Evolutionary conservation across 1,140 invertebrate genomes (phyloP).

Genomic region (Lethocerus indicus): DNA sequence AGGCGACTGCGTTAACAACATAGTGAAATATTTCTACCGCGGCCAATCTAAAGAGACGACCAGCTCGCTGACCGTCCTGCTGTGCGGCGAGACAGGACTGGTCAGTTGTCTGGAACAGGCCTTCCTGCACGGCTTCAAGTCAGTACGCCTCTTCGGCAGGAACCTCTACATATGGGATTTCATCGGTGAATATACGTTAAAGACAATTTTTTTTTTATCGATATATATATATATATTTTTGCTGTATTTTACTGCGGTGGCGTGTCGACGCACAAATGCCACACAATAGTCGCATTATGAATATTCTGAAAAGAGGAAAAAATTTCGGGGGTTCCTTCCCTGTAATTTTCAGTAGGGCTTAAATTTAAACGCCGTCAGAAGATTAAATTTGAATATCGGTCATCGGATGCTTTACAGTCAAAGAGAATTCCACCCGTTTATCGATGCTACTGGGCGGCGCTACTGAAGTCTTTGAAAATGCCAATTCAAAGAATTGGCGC

Average conservation of each 20-base stretch:
- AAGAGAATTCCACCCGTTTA: too few relatives aligned
- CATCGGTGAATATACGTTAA: constrained; percentile 50
- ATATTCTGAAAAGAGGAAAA: not conserved
- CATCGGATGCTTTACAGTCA: too few relatives aligned
- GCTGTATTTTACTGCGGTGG: constrained; percentile 1
- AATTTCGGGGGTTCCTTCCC: not conserved
- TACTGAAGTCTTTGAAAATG: too few relatives aligned
- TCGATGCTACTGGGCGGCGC: too few relatives aligned
- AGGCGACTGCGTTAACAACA: constrained; percentile 88
- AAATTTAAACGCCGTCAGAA: too few relatives aligned
- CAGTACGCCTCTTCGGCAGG: constrained; percentile 75
- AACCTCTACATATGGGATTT: constrained; percentile 98
- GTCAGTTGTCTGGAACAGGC: constrained; percentile 87
- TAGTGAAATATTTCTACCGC: constrained; percentile 90
- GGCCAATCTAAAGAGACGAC: constrained; percentile 57
- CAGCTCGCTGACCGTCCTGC: constrained; percentile 63
- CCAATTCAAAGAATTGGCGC: too few relatives aligned
- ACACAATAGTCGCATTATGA: not conserved
- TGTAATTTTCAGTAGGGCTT: too few relatives aligned
- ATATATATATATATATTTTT: not conserved
- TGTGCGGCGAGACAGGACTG: constrained; percentile 88
- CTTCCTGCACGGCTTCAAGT: constrained; percentile 86
- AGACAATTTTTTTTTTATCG: not conserved
- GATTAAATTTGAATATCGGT: too few relatives aligned
- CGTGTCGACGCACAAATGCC: not conserved